A percentile compares a stretch with the other conserved stretches of the same genome.
Evolutionary conservation across 1,140 invertebrate genomes (phyloP).

Genomic region (Papilio polyxenes): DNA sequence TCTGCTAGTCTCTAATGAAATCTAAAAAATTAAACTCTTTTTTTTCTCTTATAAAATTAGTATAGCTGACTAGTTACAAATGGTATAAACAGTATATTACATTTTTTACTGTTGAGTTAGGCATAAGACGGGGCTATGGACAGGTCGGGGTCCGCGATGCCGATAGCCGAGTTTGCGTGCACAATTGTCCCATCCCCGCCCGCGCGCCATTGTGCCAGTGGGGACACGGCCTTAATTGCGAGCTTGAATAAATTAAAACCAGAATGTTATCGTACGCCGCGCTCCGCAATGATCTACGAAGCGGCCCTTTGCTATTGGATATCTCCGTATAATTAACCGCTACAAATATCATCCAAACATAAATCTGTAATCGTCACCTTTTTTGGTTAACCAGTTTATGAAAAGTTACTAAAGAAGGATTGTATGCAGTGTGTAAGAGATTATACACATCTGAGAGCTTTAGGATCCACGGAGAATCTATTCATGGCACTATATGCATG

Average conservation of each 20-base stretch:
- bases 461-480: not conserved
- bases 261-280: slow-evolving; percentile 65
- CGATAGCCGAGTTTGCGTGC: slow-evolving; percentile 70
- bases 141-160: slow-evolving; percentile 58
- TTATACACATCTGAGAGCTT: not conserved
- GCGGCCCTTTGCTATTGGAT: slow-evolving; percentile 21
- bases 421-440: not conserved
- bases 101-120: slow-evolving; percentile 54
- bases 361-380: slow-evolving; percentile 1
- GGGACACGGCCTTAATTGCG: slow-evolving; percentile 76
- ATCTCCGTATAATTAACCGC: slow-evolving; percentile 26
- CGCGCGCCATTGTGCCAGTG: slow-evolving; percentile 70
- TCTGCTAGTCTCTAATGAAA: no score
- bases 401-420: not conserved
- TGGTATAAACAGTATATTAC: slow-evolving; percentile 45
- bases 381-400: not conserved
- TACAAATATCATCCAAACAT: slow-evolving; percentile 19
- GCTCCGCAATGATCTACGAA: slow-evolving; percentile 52
- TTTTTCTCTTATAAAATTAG: no score
- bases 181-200: slow-evolving; percentile 73
- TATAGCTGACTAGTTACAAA: not conserved
- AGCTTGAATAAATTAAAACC: slow-evolving; percentile 75
- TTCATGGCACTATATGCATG: not conserved
- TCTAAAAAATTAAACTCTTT: no score
- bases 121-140: slow-evolving; percentile 48